phyloP scores from a whole-genome alignment of 2,113 vertebrate genomes.

The Struthidea cinerea region DNA sequence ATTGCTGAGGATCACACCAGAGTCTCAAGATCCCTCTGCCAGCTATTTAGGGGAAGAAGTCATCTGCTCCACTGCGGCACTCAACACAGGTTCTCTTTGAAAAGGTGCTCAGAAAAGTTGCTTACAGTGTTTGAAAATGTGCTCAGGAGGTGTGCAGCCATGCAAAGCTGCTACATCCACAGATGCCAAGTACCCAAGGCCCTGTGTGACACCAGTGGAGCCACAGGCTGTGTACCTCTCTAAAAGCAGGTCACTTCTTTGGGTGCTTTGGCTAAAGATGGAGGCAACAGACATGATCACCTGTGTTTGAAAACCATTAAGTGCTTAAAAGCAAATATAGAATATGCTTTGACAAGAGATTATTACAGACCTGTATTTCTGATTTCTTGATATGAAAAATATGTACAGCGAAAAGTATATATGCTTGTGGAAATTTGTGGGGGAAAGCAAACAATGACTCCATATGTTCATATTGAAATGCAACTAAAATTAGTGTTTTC shows the following conservation, averaged over 20 bases:
- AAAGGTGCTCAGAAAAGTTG: background rate
- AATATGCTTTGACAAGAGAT: background rate
- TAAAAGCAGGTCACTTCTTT: background rate
- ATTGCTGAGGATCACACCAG: background rate
- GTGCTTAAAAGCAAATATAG: background rate
- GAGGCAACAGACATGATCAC: background rate
- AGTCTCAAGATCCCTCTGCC: background rate
- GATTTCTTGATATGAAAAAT: background rate
- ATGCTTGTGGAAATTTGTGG: background rate
- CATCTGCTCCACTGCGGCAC: accelerated
- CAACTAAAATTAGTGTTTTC: background rate
- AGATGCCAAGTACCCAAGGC: background rate
- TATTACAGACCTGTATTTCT: background rate
- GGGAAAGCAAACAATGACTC: background rate
- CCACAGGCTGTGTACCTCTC: background rate
- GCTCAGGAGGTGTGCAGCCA: background rate
- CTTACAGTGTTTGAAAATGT: background rate
- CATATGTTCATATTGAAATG: background rate
- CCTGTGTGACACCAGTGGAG: background rate
- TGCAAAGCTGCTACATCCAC: background rate
- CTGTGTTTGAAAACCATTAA: background rate
- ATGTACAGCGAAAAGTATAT: background rate
- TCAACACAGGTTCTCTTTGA: background rate
- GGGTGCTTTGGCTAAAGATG: background rate
- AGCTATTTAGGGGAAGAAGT: background rate